Evolutionary conservation across 2,797 vertebrate species (phyloP).

Genomic region (Amblyraja radiata): DNA sequence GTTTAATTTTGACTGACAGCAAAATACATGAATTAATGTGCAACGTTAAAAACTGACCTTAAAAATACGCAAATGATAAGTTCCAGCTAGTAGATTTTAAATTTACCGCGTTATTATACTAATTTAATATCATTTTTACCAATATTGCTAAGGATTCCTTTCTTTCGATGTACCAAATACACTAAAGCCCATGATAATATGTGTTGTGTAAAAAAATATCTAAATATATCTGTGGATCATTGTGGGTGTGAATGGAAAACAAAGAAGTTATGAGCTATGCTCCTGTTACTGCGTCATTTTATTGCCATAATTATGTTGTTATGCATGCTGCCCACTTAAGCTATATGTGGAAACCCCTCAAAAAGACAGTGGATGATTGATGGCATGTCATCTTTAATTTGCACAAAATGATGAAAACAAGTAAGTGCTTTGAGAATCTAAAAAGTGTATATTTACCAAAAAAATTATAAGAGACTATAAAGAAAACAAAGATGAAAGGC

Average conservation of each 20-base stretch:
- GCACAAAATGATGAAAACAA: slow-evolving; percentile 43
- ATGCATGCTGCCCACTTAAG: slow-evolving; percentile 52
- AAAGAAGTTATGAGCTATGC: slow-evolving; percentile 55
- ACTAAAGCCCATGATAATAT: slow-evolving; percentile 38
- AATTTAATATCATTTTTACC: not conserved
- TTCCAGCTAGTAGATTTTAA: not conserved
- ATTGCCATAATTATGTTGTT: slow-evolving; percentile 56
- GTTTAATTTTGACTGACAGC: not conserved
- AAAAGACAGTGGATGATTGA: slow-evolving; percentile 56
- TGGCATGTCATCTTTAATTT: slow-evolving; percentile 49
- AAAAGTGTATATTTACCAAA: slow-evolving; percentile 39
- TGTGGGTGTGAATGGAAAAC: slow-evolving; percentile 68
- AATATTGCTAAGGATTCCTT: not conserved
- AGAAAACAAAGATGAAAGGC: slow-evolving; percentile 9
- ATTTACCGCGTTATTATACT: too few relatives aligned
- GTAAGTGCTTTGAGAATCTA: slow-evolving; percentile 47
- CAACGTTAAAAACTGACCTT: not conserved
- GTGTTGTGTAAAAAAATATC: slow-evolving; percentile 57
- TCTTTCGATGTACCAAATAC: slow-evolving; percentile 28
- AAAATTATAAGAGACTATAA: slow-evolving; percentile 36
- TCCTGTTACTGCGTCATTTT: slow-evolving; percentile 55
- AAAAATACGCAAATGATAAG: not conserved
- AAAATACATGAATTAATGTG: not conserved
- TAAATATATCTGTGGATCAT: slow-evolving; percentile 62
- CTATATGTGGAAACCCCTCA: slow-evolving; percentile 50